Conservation (phyloP, 2,797 vertebrate species). For the Muscicapa striata region DNA sequence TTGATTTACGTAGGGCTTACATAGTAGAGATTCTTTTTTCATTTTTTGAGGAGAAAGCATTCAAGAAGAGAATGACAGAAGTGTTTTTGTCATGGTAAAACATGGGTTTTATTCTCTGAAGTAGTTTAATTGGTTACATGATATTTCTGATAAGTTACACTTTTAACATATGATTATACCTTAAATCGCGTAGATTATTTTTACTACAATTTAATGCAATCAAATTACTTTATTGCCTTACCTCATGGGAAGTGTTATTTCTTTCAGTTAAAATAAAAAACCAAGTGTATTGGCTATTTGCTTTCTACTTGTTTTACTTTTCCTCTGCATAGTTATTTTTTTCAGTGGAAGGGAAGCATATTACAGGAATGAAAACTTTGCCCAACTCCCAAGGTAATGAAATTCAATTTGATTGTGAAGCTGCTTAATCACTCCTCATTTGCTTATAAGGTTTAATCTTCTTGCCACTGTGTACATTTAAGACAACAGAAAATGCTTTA, state of each 20-base stretch:
- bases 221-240: constrained; percentile 78
- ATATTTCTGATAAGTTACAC: constrained; percentile 14
- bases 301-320: constrained; percentile 66
- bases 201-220: constrained; percentile 74
- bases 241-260: constrained; percentile 68
- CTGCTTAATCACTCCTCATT: constrained; percentile 70
- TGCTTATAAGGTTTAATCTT: not conserved
- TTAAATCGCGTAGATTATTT: constrained; percentile 65
- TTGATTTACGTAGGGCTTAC: constrained; percentile 29
- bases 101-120: constrained; percentile 28
- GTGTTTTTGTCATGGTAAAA: constrained; percentile 39
- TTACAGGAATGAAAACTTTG: constrained; percentile 34
- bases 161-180: constrained; percentile 36
- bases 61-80: constrained; percentile 25
- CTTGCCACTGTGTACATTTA: constrained; percentile 74
- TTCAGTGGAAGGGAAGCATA: not conserved
- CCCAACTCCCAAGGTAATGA: constrained; percentile 46
- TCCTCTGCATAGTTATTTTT: constrained; percentile 38
- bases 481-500: constrained; percentile 79
- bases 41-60: constrained; percentile 24
- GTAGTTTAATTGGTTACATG: constrained; percentile 7
- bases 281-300: constrained; percentile 24
- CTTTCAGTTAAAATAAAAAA: constrained; percentile 50
- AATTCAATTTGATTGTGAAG: constrained; percentile 69
- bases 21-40: not conserved